These are phyloP conservation scores for Cactoblastis cactorum DNA, from an alignment of 2,888 invertebrate species.

Conservation along the genomic window DNA sequence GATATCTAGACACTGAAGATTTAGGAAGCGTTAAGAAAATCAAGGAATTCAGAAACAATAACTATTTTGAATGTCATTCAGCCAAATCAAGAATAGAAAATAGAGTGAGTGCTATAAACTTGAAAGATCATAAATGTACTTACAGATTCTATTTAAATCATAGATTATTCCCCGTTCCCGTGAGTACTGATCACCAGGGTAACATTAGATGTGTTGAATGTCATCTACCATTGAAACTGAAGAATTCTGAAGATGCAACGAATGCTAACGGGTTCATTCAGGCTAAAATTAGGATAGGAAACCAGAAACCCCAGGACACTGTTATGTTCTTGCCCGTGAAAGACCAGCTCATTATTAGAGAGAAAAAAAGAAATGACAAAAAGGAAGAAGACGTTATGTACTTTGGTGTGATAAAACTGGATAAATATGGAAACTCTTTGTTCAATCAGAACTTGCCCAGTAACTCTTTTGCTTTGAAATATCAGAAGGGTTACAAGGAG, in stretches of 20 bases:
- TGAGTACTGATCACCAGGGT: conserved; percentile 62
- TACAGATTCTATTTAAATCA: conserved; percentile 79
- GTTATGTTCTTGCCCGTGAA: conserved; percentile 57
- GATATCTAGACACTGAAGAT: conserved; percentile 35
- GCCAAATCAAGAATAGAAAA: conserved; percentile 51
- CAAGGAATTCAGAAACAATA: conserved; percentile 74
- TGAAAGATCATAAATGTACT: conserved; percentile 67
- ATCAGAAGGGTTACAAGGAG: conserved; percentile 63
- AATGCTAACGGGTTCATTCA: conserved; percentile 62
- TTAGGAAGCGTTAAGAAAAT: conserved; percentile 38
- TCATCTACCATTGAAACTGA: conserved; percentile 53
- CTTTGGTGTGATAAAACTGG: conserved; percentile 61
- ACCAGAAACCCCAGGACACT: conserved; percentile 45
- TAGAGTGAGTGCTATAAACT: conserved; percentile 36
- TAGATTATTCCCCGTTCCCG: conserved; percentile 75
- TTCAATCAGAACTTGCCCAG: conserved; percentile 46
- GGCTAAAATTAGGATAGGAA: conserved; percentile 56
- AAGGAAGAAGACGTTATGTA: conserved; percentile 45
- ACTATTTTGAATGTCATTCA: conserved; percentile 82
- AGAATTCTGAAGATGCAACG: conserved; percentile 21
- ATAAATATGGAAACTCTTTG: conserved; percentile 47
- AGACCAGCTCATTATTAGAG: conserved; percentile 55
- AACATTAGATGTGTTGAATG: conserved; percentile 73
- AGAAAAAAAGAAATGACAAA: conserved; percentile 40
- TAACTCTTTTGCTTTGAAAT: conserved; percentile 62